Evolutionary conservation across 2,888 invertebrate species (phyloP).

Genomic region (Papilio protenor): DNA sequence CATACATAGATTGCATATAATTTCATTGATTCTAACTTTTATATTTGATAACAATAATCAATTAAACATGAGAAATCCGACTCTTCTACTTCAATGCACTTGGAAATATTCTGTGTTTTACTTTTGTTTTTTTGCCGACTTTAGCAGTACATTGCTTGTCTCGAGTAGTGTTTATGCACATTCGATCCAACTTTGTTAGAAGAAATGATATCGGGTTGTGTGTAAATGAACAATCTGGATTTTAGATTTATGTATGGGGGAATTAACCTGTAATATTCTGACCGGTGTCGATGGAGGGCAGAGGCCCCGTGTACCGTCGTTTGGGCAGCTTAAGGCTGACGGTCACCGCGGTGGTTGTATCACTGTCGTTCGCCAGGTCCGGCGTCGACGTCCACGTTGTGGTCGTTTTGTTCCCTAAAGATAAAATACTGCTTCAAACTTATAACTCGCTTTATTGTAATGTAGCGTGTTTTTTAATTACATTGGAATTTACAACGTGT

Average conservation of each 20-base stretch:
- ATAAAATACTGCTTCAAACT: constrained; percentile 35
- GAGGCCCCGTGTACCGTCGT: constrained; percentile 85
- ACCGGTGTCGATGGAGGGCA: constrained; percentile 83
- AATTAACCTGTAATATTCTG: constrained; percentile 61
- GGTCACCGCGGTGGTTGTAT: constrained; percentile 86
- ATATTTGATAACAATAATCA: too few species aligned
- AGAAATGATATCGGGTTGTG: not conserved
- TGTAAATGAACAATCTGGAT: not conserved
- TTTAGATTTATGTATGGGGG: constrained; percentile 13
- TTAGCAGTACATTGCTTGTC: not conserved
- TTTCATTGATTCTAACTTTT: not conserved
- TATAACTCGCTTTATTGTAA: not conserved
- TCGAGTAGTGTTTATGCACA: not conserved
- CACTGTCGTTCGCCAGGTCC: constrained; percentile 86
- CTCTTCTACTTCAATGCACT: too few species aligned
- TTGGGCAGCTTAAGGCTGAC: constrained; percentile 88
- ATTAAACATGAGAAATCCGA: too few species aligned
- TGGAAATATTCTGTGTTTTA: too few species aligned
- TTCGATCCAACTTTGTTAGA: not conserved
- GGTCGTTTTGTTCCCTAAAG: constrained; percentile 71
- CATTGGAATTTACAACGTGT: not conserved
- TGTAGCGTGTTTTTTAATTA: not conserved
- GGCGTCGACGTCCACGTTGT: constrained; percentile 93
- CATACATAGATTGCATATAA: not conserved
- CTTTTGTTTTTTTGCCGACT: not conserved